Evolutionary conservation across 1,140 invertebrate species (phyloP), one percentile per base, ranked within the genome.

Genomic region (Microplitis mediator): DNA sequence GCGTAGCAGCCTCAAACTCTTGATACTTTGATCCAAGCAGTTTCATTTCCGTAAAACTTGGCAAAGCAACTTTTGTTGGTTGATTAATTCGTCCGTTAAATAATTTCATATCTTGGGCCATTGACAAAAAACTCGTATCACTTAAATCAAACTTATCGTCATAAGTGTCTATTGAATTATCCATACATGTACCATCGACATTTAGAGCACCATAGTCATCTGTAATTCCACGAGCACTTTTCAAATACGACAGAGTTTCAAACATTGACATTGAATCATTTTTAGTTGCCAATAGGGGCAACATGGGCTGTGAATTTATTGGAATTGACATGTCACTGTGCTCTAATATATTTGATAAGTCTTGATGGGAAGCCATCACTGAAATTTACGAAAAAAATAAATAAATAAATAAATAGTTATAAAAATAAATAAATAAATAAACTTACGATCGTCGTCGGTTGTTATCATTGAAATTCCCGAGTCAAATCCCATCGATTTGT

Each of bases 171-270:
- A 52, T 32, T 9, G 65, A 67, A 31, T 60, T 65, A 13, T 80
- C 80, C 1, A 77, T 71, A 36, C 77, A 77, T 72, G 80, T 76
- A 56, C 75, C 75, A 4, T 76, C 75, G 3, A 74, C 75, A 1
- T 67, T 76, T 0, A 83, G 74, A 54, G 82, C 78, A 4, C 70
- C 76, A 4, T 83, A 68, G 11, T 84, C 82, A 5, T 84, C 82
- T 5, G 52, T 56, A 6, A 79, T 73, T 14, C 65, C 75, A 2
- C 75, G 80, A 50, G 60, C 75, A 62, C 72, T 76, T 73, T 82
- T 82, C 13, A 82, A 62, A 31, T 78, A 82, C 14, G 80, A 72
- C 4, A 79, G 61, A 2, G 76, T 73, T 8, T 83, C 80, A 14
- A 80, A 54, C 0, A 76, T 74, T 23, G 78, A 16, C 0, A 79